Evolutionary conservation across 2,888 invertebrate genomes (phyloP).

Genomic region (Apocheima hispidaria): DNA sequence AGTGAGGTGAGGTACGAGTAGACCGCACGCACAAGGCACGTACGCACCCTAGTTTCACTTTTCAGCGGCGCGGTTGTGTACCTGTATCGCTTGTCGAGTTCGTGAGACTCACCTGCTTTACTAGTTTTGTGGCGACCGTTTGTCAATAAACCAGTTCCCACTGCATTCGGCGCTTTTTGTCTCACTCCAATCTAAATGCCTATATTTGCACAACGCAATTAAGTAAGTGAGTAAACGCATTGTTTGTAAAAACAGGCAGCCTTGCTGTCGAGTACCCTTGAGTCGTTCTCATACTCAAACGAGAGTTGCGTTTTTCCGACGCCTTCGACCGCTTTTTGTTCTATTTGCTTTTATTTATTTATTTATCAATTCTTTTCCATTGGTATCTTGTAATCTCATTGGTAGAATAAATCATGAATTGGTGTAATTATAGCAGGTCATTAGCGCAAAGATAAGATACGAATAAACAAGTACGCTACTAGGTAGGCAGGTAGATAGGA

Average conservation of each 20-base stretch:
- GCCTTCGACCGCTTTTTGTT: neutral
- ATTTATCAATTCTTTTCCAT: too few species aligned
- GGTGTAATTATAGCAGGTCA: conserved; percentile 15
- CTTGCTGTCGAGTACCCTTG: conserved; percentile 22
- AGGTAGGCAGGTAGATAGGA: conserved; percentile 25
- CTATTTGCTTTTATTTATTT: too few species aligned
- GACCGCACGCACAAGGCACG: conserved; percentile 13
- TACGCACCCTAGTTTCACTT: conserved; percentile 5
- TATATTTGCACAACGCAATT: conserved; percentile 29
- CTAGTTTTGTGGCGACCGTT: conserved; percentile 6
- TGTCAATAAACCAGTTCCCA: conserved; percentile 23
- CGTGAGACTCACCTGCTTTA: conserved; percentile 30
- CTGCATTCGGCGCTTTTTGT: conserved; percentile 27
- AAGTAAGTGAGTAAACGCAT: conserved; percentile 16
- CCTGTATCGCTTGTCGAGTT: neutral
- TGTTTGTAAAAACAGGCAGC: conserved; percentile 9
- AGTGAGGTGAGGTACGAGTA: neutral
- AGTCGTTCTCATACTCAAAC: conserved; percentile 27
- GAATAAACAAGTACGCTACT: neutral
- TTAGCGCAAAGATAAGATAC: conserved; percentile 19
- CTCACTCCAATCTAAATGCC: conserved; percentile 28
- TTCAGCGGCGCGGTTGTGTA: neutral
- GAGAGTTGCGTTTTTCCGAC: neutral
- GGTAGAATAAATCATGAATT: conserved; percentile 7
- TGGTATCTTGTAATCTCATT: conserved; percentile 2